Percentiles rank a stretch among this genome's conserved stretches.
These are phyloP conservation scores for Drosophila obscura DNA, from an alignment of 1,140 invertebrate species.

Conservation along the genomic window DNA sequence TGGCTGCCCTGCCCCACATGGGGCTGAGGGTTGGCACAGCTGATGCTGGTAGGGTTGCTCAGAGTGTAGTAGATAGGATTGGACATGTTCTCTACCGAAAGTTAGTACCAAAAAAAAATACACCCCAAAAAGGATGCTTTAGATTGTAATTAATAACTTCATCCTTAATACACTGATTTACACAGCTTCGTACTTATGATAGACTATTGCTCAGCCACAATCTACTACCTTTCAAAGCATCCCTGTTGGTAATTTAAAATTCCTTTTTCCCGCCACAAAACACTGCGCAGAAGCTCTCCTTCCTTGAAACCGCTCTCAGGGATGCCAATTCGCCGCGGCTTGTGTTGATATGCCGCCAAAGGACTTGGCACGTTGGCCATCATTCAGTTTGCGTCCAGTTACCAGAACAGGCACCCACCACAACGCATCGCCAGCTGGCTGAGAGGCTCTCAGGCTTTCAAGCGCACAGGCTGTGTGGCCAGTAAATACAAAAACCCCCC, in stretches of 20 bases:
- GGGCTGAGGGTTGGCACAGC: conserved; percentile 13
- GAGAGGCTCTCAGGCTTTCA: no score
- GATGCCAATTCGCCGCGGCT: conserved; percentile 46
- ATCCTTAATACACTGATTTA: no score
- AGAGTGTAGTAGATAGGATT: background rate
- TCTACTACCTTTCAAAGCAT: conserved; percentile 49
- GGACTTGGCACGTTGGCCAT: conserved; percentile 45
- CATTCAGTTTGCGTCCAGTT: conserved; percentile 68
- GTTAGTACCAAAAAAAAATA: no score
- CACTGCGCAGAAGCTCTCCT: conserved; percentile 62
- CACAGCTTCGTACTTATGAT: background rate
- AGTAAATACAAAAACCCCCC: conserved; percentile 41
- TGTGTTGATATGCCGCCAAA: conserved; percentile 61
- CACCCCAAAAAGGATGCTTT: no score
- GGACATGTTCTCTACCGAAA: no score
- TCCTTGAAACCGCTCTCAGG: conserved; percentile 3
- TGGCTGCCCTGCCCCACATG: background rate
- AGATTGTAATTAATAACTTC: no score
- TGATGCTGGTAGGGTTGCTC: conserved; percentile 31
- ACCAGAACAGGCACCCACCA: conserved; percentile 29
- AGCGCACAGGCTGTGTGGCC: conserved; percentile 2
- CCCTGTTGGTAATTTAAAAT: conserved; percentile 43
- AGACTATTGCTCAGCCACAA: background rate
- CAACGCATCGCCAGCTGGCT: conserved; percentile 8
- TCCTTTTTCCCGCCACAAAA: conserved; percentile 44